phyloP scores from a whole-genome alignment of 2,888 invertebrate genomes.

The Stenurella melanura region DNA sequence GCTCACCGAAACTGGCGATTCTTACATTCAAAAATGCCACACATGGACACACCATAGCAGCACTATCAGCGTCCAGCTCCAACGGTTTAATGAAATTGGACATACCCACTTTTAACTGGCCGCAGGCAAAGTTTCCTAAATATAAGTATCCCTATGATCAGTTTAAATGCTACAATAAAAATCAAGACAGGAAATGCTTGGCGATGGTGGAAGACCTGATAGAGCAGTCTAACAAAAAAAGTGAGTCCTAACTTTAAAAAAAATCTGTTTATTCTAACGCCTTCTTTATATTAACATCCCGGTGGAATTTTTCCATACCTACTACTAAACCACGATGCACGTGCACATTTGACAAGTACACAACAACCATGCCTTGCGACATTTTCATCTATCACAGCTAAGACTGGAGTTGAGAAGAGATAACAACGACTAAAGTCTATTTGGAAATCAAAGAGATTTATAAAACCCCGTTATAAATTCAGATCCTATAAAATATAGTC shows the following conservation, averaged over 20 bases:
- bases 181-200: constrained; percentile 85
- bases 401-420: too few relatives aligned
- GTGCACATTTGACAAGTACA: too few relatives aligned
- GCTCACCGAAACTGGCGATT: constrained; percentile 87
- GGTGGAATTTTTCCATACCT: too few relatives aligned
- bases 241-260: constrained; percentile 63
- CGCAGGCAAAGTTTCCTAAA: constrained; percentile 90
- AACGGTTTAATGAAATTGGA: constrained; percentile 90
- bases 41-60: constrained; percentile 95
- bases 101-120: constrained; percentile 96
- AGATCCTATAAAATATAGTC: too few relatives aligned
- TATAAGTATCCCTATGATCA: constrained; percentile 95
- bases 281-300: too few relatives aligned
- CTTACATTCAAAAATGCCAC: constrained; percentile 92
- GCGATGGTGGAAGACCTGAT: constrained; percentile 84
- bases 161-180: constrained; percentile 83
- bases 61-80: constrained; percentile 90
- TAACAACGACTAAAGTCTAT: too few relatives aligned
- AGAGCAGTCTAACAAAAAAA: constrained; percentile 77
- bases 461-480: too few relatives aligned
- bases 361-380: too few relatives aligned
- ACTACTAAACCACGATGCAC: too few relatives aligned
- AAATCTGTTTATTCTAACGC: too few relatives aligned
- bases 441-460: too few relatives aligned
- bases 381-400: too few relatives aligned